Conservation (phyloP, 2,113 vertebrate species). For the Progne subis region DNA sequence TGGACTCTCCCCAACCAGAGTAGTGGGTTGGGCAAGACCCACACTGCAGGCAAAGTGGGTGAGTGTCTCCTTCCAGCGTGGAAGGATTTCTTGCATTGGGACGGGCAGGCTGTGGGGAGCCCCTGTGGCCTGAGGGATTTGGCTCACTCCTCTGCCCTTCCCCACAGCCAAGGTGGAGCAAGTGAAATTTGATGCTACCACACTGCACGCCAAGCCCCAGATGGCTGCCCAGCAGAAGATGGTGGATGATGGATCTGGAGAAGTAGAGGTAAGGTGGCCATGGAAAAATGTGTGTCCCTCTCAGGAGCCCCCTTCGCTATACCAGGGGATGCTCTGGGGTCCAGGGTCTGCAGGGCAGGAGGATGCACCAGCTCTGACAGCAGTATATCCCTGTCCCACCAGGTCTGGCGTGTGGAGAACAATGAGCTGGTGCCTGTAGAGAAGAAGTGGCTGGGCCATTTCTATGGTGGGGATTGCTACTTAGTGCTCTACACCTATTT, state of each 20-base stretch:
- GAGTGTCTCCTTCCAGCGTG: neutral
- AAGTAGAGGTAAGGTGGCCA: slow-evolving; percentile 27
- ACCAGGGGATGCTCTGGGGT: fast-evolving
- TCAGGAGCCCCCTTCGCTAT: fast-evolving
- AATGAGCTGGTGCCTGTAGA: slow-evolving; percentile 80
- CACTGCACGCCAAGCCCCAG: slow-evolving; percentile 81
- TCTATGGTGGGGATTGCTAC: slow-evolving; percentile 88
- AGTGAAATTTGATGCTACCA: slow-evolving; percentile 83
- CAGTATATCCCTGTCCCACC: neutral
- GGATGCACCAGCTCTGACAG: neutral
- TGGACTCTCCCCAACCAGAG: slow-evolving; percentile 78
- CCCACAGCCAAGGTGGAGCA: slow-evolving; percentile 85
- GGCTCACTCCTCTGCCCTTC: neutral
- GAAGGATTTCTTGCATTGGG: neutral
- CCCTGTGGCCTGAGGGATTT: neutral
- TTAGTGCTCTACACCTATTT: slow-evolving; percentile 85
- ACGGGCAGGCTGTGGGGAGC: too few species aligned
- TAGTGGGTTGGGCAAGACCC: slow-evolving; percentile 77
- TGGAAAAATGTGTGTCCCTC: neutral
- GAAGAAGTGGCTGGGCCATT: slow-evolving; percentile 83
- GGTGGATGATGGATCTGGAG: slow-evolving; percentile 86
- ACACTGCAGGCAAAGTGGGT: slow-evolving; percentile 81
- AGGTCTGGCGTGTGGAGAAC: slow-evolving; percentile 86
- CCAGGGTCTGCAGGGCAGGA: too few species aligned
- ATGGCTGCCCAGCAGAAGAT: slow-evolving; percentile 86